Evolutionary conservation across 1,140 invertebrate species (phyloP), one percentile per base, ranked within the genome.

Genomic region (Hypsibius dujardini): DNA sequence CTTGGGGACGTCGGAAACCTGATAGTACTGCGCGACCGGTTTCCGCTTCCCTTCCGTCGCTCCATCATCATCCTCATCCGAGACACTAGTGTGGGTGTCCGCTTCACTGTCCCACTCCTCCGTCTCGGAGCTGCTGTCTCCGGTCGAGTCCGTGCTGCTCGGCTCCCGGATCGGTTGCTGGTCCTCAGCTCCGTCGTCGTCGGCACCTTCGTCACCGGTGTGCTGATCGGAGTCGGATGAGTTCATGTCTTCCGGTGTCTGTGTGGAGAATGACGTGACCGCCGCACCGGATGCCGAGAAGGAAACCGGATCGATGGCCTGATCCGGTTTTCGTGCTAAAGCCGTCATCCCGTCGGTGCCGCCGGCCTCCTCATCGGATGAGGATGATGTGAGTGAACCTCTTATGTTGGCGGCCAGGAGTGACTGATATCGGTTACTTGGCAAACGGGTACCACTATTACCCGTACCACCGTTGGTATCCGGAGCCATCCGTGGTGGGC

Each of bases 41-140:
- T 12, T 3, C 45, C 42, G 12, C 42, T 67, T 56, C 50, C n/a
- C n/a, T 12, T n/a, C n/a, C 7, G 50, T 7, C 50, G 7, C 42
- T 67, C 12, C 12, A 15, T 42, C 62, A 15, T 42, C 62, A 3
- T 67, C 62, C 3, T 67, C 42, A 7, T 67, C 62, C 3, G 12
- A 12, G 45, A 45, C 3, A 42, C 12, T 15, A 0, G 62, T 67
- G 45, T 67, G 62, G 12, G 62, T 67, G 42, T 67, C 62, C 42
- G 62, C 62, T 67, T 67, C 62, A 42, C 62, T 67, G 42, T 67
- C 62, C 62, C 62, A 67, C 42, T 67, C 62, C 45, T 67, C 62
- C 62, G 12, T 15, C 62, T 42, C 42, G 12, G 62, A 42, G 7
- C 12, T 67, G 42, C 42, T 42, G 42, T 67, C 62, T 12, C 62